Evolutionary conservation across 2,888 invertebrate species (phyloP).

Genomic region (Bellardia pandia): DNA sequence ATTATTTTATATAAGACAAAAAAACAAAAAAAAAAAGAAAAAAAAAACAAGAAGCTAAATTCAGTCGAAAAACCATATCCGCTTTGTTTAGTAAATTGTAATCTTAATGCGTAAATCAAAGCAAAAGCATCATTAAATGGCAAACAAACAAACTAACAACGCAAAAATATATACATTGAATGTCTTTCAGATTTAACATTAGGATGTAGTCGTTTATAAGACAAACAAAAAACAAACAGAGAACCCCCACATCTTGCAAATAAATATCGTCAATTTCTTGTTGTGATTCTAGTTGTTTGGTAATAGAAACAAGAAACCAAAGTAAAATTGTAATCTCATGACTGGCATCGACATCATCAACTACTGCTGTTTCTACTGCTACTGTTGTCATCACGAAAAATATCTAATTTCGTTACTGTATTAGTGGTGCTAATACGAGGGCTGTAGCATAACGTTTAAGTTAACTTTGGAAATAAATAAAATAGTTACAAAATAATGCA

Average conservation of each 20-base stretch:
- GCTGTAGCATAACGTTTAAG: neutral
- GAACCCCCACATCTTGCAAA: conserved; percentile 4
- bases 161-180: conserved; percentile 1
- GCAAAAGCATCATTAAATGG: conserved; percentile 62
- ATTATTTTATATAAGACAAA: neutral
- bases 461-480: too few relatives aligned
- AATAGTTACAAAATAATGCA: too few relatives aligned
- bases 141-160: conserved; percentile 22
- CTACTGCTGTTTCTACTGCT: conserved; percentile 32
- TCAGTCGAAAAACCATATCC: conserved; percentile 22
- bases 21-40: conserved; percentile 8
- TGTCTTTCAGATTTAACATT: conserved; percentile 4
- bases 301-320: conserved; percentile 23
- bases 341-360: conserved; percentile 68
- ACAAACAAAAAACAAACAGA: neutral
- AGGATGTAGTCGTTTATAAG: neutral
- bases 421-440: conserved; percentile 7
- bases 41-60: neutral
- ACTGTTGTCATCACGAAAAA: conserved; percentile 31
- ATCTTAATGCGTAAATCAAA: conserved; percentile 71
- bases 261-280: conserved; percentile 32
- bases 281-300: neutral
- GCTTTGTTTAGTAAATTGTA: conserved; percentile 53
- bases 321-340: conserved; percentile 59
- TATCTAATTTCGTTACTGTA: conserved; percentile 7